A percentile compares a stretch with the other conserved stretches of the same genome.
phyloP scores from a whole-genome alignment of 2,797 vertebrate species.

The Orientallactaga sibirica region DNA sequence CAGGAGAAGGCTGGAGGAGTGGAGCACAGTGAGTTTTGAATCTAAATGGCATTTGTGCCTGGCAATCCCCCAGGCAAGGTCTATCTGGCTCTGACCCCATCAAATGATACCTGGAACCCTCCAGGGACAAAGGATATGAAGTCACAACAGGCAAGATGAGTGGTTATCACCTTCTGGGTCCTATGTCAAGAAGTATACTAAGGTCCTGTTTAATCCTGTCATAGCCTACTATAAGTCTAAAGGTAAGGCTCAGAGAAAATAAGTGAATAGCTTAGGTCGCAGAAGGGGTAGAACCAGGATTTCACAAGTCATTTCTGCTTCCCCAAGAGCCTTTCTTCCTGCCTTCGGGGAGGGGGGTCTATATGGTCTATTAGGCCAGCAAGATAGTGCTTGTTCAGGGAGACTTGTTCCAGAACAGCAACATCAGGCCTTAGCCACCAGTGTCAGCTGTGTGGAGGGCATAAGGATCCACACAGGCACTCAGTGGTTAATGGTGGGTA shows the following conservation, averaged over 20 bases:
- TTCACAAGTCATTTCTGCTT: neutral
- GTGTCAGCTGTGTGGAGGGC: neutral
- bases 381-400: accelerated
- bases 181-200: neutral
- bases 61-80: neutral
- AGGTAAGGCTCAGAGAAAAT: neutral
- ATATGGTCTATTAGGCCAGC: neutral
- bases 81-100: neutral
- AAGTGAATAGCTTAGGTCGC: neutral
- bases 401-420: neutral
- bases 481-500: neutral
- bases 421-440: neutral
- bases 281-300: neutral
- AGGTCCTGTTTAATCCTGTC: neutral
- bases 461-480: too few relatives aligned
- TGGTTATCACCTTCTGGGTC: neutral
- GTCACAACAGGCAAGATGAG: neutral
- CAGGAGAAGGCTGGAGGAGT: slow-evolving; percentile 33
- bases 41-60: slow-evolving; percentile 53
- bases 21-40: slow-evolving; percentile 62
- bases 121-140: neutral
- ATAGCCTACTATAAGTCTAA: neutral
- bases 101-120: neutral
- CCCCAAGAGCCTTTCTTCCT: neutral
- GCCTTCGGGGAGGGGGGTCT: neutral